Percentiles rank a stretch among this genome's conserved stretches.
These are phyloP conservation scores for Lipotes vexillifer DNA, from an alignment of 2,113 vertebrate genomes.

Conservation along the genomic window DNA sequence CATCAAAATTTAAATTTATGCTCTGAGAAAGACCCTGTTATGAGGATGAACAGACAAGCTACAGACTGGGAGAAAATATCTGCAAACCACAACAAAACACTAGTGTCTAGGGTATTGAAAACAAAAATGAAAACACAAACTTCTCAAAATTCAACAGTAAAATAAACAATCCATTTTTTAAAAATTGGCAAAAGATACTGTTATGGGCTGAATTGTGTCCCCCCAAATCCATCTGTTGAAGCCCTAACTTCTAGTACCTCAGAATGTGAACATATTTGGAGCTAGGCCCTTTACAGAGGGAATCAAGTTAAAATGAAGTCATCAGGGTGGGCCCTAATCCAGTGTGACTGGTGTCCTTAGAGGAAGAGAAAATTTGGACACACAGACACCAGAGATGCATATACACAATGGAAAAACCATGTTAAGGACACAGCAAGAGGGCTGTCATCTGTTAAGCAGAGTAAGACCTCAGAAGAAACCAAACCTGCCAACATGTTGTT, in stretches of 20 bases:
- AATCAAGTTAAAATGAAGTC: neutral
- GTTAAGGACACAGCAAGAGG: neutral
- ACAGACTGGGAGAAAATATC: neutral
- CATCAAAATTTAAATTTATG: neutral
- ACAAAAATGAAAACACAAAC: neutral
- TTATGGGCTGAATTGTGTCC: neutral
- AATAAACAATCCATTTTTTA: neutral
- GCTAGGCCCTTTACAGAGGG: neutral
- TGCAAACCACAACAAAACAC: neutral
- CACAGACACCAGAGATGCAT: neutral
- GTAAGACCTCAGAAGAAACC: neutral
- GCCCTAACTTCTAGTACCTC: neutral
- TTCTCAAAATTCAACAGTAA: neutral
- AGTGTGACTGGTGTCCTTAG: neutral
- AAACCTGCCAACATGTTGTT: neutral
- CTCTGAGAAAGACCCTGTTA: neutral
- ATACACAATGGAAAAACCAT: neutral
- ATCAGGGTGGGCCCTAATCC: neutral
- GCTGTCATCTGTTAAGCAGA: neutral
- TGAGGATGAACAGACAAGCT: neutral
- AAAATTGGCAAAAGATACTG: neutral
- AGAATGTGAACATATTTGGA: neutral
- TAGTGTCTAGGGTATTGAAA: neutral
- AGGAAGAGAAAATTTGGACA: neutral
- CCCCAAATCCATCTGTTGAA: neutral